These are phyloP conservation scores for Noctilio leporinus DNA, from an alignment of 2,113 vertebrate genomes.

Conservation along the genomic window DNA sequence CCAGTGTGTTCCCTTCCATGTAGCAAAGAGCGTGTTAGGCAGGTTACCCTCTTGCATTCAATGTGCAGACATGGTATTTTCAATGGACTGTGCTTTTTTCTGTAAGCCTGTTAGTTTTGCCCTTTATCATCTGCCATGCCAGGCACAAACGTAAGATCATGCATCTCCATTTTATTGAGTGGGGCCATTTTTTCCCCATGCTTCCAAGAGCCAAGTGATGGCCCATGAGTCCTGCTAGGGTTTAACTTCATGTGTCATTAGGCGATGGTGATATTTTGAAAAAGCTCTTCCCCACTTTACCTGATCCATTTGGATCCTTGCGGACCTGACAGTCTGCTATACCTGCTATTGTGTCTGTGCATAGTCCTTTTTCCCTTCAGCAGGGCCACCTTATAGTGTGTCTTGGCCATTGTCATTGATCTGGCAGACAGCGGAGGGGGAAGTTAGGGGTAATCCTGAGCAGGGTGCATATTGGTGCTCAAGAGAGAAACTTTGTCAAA, in stretches of 20 bases:
- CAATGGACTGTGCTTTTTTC: not conserved
- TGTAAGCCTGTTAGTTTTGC: not conserved
- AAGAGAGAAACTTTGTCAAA: not conserved
- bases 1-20: not conserved
- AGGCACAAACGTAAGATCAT: not conserved
- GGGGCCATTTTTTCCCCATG: not conserved
- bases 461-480: not conserved
- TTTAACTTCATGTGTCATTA: not conserved
- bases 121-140: not conserved
- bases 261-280: not conserved
- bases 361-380: not conserved
- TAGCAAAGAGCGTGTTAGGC: not conserved
- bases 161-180: not conserved
- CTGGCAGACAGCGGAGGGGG: not conserved
- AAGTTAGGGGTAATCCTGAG: not conserved
- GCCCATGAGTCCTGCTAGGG: fast-evolving
- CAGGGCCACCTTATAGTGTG: not conserved
- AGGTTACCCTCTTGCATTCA: not conserved
- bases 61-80: not conserved
- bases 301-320: not conserved
- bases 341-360: too few relatives aligned
- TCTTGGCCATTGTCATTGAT: not conserved
- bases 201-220: not conserved
- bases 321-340: not conserved
- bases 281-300: not conserved